Evolutionary conservation across 2,797 vertebrate genomes (phyloP).

Genomic region (Lates japonicus): DNA sequence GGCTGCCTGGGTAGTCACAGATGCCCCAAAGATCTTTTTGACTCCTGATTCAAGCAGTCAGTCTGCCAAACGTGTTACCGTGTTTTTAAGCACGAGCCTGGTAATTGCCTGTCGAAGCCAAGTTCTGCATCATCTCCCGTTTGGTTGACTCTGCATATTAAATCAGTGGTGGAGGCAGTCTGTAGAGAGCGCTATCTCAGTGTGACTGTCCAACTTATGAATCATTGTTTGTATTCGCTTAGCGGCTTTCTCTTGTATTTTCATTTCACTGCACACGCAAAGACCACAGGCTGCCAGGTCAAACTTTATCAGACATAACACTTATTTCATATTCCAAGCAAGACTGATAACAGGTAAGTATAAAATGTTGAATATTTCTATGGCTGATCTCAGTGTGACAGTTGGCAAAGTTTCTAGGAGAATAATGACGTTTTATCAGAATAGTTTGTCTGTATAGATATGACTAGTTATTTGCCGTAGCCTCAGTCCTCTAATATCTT

Average conservation of each 20-base stretch:
- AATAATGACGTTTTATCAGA: background rate
- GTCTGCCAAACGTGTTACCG: background rate
- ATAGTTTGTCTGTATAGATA: background rate
- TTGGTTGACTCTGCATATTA: background rate
- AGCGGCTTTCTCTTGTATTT: background rate
- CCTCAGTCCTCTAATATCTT: too few relatives aligned
- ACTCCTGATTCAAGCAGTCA: background rate
- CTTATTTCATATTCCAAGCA: conserved; percentile 1
- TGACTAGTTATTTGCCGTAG: too few relatives aligned
- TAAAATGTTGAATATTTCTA: background rate
- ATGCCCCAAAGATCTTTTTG: background rate
- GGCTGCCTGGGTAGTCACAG: background rate
- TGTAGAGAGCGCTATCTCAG: background rate
- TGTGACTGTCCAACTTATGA: background rate
- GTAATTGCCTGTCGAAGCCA: too few relatives aligned
- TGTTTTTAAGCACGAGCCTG: background rate
- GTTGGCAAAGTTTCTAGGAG: background rate
- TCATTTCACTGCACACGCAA: background rate
- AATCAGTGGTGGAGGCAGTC: background rate
- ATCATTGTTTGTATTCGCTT: background rate
- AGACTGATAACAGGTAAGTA: background rate
- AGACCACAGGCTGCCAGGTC: background rate
- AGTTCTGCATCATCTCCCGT: conserved; percentile 18
- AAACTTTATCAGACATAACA: background rate
- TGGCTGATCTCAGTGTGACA: too few relatives aligned